Evolutionary conservation across 2,797 vertebrate species (phyloP).

Genomic region (Falco cherrug): DNA sequence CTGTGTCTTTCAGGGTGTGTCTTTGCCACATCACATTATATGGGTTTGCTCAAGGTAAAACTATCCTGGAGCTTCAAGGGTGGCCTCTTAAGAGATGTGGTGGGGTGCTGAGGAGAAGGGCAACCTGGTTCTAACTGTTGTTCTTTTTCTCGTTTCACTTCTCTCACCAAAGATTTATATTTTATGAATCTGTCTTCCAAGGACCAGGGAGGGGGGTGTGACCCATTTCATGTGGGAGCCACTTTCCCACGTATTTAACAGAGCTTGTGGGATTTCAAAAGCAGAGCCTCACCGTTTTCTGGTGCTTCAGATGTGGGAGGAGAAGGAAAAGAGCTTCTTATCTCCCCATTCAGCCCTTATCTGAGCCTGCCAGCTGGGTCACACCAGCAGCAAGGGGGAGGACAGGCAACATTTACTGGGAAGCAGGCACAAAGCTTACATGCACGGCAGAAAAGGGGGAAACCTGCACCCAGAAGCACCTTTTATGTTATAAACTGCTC

Average conservation of each 20-base stretch:
- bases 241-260: not conserved
- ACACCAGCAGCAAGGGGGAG: rapidly evolving
- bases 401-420: rapidly evolving
- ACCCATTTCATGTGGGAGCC: rapidly evolving
- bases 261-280: not conserved
- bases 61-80: not conserved
- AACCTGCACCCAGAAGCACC: not conserved
- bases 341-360: not conserved
- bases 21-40: not conserved
- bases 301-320: not conserved
- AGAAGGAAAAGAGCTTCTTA: not conserved
- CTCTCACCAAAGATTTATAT: not conserved
- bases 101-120: not conserved
- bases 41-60: not conserved
- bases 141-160: not conserved
- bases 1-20: not conserved
- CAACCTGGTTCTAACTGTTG: not conserved
- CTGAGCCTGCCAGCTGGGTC: not conserved
- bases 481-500: not conserved
- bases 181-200: not conserved
- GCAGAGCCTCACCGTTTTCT: rapidly evolving
- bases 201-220: rapidly evolving
- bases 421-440: not conserved
- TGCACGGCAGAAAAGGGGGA: rapidly evolving
- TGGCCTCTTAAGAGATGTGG: not conserved